Percentiles rank a stretch among this genome's conserved stretches.
Conservation (phyloP, 2,113 vertebrate genomes). For the Oenanthe melanoleuca region DNA sequence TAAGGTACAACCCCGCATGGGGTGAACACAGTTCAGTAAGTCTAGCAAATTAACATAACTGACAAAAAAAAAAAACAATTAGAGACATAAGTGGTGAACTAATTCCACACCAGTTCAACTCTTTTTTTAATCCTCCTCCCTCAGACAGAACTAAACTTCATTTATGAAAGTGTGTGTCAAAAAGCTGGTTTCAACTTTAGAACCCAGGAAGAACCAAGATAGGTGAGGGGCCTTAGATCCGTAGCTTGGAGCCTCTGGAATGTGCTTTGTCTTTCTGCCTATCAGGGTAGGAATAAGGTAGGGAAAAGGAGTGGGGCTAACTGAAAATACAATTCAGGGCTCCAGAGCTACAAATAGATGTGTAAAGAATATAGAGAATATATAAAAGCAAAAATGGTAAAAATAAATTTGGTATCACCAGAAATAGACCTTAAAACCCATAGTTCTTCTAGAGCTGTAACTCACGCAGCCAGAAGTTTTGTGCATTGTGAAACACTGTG, state of each 20-base stretch:
- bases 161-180: not conserved
- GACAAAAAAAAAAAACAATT: not conserved
- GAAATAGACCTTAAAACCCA: not conserved
- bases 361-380: not conserved
- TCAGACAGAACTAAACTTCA: not conserved
- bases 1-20: fast-evolving
- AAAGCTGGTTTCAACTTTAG: not conserved
- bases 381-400: not conserved
- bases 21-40: not conserved
- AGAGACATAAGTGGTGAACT: not conserved
- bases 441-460: not conserved
- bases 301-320: not conserved
- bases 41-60: not conserved
- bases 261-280: not conserved
- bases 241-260: not conserved
- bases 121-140: not conserved
- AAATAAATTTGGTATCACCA: not conserved
- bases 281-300: not conserved
- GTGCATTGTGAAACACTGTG: not conserved
- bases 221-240: not conserved
- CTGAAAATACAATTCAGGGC: not conserved
- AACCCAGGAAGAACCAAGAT: not conserved
- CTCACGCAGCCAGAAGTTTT: not conserved
- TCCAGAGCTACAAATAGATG: not conserved
- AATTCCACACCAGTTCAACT: not conserved